phyloP scores from a whole-genome alignment of 2,888 invertebrate species.

The Leptinotarsa haldemani region DNA sequence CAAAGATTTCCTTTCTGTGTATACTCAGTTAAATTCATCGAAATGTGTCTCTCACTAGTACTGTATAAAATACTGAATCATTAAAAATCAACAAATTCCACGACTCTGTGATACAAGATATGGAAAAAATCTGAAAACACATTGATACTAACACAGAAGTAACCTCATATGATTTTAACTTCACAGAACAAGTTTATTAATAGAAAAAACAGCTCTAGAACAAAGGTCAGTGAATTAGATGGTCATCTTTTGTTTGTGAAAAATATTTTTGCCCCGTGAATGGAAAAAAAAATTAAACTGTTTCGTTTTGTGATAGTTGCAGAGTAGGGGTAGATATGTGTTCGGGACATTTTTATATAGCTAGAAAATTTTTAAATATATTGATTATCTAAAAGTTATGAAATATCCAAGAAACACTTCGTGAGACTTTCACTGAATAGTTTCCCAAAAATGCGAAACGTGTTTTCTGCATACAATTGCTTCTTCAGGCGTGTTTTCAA shows the following conservation, averaged over 20 bases:
- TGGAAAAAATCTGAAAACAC: background rate
- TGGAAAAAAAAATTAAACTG: too few species aligned
- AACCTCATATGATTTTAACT: slow-evolving; percentile 50
- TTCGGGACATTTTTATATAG: too few species aligned
- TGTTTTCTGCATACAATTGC: too few species aligned
- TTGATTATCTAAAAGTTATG: too few species aligned
- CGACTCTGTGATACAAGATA: background rate
- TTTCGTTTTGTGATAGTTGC: too few species aligned
- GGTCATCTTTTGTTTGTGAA: background rate
- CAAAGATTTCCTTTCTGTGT: slow-evolving; percentile 47
- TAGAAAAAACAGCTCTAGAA: background rate
- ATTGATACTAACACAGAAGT: background rate
- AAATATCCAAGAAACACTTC: too few species aligned
- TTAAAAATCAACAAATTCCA: background rate
- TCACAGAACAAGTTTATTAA: slow-evolving; percentile 44
- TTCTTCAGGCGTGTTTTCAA: too few species aligned
- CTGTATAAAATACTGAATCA: background rate
- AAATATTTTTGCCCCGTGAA: too few species aligned
- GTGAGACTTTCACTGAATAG: too few species aligned
- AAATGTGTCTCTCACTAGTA: slow-evolving; percentile 12
- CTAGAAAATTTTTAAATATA: too few species aligned
- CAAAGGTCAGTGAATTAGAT: background rate
- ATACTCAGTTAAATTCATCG: slow-evolving; percentile 57
- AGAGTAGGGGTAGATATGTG: too few species aligned
- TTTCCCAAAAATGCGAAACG: too few species aligned